These are phyloP conservation scores for Ptycholaimellus sp. DNA, from an alignment of 2,888 invertebrate genomes.

Conservation along the genomic window DNA sequence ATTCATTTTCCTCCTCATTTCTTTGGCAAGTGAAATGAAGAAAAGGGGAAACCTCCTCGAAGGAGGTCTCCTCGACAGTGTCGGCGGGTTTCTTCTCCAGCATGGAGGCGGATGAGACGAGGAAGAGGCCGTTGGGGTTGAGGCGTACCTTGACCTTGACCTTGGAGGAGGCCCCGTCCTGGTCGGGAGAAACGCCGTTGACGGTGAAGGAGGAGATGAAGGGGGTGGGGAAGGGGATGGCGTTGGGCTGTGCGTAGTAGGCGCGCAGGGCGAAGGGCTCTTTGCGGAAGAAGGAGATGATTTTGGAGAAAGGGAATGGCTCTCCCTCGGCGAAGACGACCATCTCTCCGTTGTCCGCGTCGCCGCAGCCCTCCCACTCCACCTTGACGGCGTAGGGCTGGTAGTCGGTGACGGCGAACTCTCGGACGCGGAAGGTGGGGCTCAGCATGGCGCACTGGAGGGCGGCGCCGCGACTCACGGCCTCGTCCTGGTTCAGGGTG, in stretches of 20 bases:
- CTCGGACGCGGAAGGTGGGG: conserved; percentile 82
- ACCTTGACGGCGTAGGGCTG: conserved; percentile 52
- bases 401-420: conserved; percentile 74
- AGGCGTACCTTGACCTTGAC: conserved; percentile 72
- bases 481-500: conserved; percentile 80
- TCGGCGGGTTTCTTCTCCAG: conserved; percentile 20
- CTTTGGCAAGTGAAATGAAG: neutral
- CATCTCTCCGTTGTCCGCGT: conserved; percentile 48
- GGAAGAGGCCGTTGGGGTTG: conserved; percentile 72
- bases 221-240: conserved; percentile 45
- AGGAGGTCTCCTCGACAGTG: conserved; percentile 15
- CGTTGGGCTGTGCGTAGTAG: conserved; percentile 42
- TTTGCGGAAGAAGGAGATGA: conserved; percentile 69
- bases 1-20: neutral
- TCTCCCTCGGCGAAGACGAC: conserved; percentile 77
- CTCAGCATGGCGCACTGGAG: conserved; percentile 71
- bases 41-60: neutral
- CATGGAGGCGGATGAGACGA: conserved; percentile 57
- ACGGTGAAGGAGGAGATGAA: conserved; percentile 22
- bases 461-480: conserved; percentile 62
- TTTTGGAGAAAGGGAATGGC: conserved; percentile 64
- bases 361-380: conserved; percentile 26
- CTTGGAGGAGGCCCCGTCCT: conserved; percentile 64
- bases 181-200: conserved; percentile 45
- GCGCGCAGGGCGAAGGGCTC: conserved; percentile 67